Evolutionary conservation across 2,113 vertebrate species (phyloP).

Genomic region (Labeo rohita): DNA sequence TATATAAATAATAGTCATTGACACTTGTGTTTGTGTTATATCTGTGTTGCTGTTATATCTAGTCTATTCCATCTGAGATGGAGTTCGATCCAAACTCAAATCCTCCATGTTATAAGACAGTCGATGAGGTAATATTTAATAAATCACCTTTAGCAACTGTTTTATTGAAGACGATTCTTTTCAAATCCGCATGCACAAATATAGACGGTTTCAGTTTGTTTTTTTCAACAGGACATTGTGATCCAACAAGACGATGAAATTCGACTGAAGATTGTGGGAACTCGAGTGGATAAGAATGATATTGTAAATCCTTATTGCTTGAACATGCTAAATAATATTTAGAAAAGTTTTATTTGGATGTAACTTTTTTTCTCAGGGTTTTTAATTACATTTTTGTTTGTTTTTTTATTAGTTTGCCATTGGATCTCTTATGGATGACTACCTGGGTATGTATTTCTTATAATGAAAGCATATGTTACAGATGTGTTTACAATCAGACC

Average conservation of each 20-base stretch:
- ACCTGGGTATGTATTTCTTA: slow-evolving; percentile 80
- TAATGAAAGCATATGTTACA: neutral
- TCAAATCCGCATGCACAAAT: neutral
- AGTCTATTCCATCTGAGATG: slow-evolving; percentile 95
- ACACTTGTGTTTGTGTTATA: neutral
- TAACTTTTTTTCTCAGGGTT: neutral
- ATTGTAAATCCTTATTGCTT: slow-evolving; percentile 77
- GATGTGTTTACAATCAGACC: neutral
- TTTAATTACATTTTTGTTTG: neutral
- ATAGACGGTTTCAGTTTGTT: neutral
- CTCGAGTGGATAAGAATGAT: slow-evolving; percentile 92
- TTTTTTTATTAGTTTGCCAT: slow-evolving; percentile 86
- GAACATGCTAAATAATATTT: neutral
- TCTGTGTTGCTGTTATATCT: slow-evolving; percentile 50
- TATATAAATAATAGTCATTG: neutral
- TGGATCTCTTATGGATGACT: slow-evolving; percentile 93
- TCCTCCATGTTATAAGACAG: slow-evolving; percentile 91
- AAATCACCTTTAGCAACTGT: neutral
- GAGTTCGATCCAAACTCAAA: slow-evolving; percentile 94
- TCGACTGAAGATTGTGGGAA: slow-evolving; percentile 91
- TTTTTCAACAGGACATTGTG: slow-evolving; percentile 82
- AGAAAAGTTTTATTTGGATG: neutral
- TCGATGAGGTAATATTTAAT: slow-evolving; percentile 83
- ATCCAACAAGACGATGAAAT: slow-evolving; percentile 94
- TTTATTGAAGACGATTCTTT: neutral